Evolutionary conservation across 1,140 invertebrate genomes (phyloP).

Genomic region (Cydia splendana): DNA sequence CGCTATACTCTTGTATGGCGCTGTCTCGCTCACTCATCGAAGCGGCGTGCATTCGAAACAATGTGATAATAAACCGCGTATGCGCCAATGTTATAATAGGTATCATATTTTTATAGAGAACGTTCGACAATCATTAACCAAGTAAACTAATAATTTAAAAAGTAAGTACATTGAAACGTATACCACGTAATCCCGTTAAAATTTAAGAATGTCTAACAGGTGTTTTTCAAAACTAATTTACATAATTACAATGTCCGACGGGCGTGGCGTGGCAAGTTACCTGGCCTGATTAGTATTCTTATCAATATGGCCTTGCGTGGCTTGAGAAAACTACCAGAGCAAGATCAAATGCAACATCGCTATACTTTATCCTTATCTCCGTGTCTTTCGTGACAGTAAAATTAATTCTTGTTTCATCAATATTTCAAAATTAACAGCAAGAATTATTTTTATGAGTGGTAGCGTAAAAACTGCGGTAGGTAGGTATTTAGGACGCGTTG

Average conservation of each 20-base stretch:
- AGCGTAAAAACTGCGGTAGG: neutral
- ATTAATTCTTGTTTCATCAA: neutral
- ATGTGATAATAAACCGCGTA: no score
- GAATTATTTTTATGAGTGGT: neutral
- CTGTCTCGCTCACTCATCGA: no score
- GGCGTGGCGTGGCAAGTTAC: neutral
- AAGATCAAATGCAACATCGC: slow-evolving; percentile 23
- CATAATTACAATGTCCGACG: slow-evolving; percentile 3
- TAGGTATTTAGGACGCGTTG: neutral
- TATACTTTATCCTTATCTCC: neutral
- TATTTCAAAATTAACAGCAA: no score
- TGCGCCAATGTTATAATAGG: no score
- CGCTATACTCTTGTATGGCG: no score
- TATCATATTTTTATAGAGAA: no score
- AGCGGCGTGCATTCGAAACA: no score
- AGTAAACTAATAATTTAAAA: no score
- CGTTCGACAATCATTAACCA: no score
- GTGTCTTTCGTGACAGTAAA: neutral
- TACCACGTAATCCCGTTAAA: no score
- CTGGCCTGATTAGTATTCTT: slow-evolving; percentile 12
- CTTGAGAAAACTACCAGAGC: slow-evolving; percentile 21
- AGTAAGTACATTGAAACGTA: no score
- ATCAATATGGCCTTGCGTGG: slow-evolving; percentile 19
- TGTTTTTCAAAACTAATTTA: slow-evolving; percentile 13
- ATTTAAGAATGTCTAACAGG: neutral